A percentile compares a stretch with the other conserved stretches of the same genome.
These are phyloP conservation scores for Drosophila pseudoobscura DNA, from an alignment of 1,140 invertebrate genomes.

Conservation along the genomic window DNA sequence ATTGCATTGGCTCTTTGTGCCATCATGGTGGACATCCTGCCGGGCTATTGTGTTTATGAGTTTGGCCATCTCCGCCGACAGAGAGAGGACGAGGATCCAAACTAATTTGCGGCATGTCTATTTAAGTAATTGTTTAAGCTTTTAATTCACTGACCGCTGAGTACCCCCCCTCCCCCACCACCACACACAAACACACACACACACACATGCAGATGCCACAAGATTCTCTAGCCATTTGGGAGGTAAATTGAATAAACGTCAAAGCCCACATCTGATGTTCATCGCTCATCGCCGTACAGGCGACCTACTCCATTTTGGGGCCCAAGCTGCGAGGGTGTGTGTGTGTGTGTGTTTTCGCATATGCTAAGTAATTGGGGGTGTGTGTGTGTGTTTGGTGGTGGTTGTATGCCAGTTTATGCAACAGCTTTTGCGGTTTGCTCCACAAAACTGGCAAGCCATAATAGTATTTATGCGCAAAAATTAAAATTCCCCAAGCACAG, in stretches of 20 bases:
- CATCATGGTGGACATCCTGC: conserved; percentile 37
- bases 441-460: conserved; percentile 31
- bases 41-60: conserved; percentile 33
- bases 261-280: conserved; percentile 22
- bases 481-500: conserved; percentile 42
- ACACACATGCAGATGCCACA: conserved; percentile 3
- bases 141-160: conserved; percentile 54
- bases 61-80: conserved; percentile 17
- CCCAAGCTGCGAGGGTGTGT: background rate
- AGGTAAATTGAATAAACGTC: conserved; percentile 58
- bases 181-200: conserved; percentile 9
- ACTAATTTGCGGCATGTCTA: conserved; percentile 76
- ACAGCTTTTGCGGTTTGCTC: conserved; percentile 28
- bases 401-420: conserved; percentile 19
- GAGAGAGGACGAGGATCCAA: conserved; percentile 24
- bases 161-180: conserved; percentile 5
- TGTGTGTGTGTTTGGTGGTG: background rate
- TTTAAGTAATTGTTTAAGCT: conserved; percentile 76
- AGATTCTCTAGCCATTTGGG: conserved; percentile 36
- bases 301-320: conserved; percentile 1
- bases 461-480: conserved; percentile 52
- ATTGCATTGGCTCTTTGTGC: conserved; percentile 70
- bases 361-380: background rate
- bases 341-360: too few relatives aligned
- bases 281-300: conserved; percentile 22